Conservation (phyloP, 2,113 vertebrate species). For the Triplophysa dalaica region DNA sequence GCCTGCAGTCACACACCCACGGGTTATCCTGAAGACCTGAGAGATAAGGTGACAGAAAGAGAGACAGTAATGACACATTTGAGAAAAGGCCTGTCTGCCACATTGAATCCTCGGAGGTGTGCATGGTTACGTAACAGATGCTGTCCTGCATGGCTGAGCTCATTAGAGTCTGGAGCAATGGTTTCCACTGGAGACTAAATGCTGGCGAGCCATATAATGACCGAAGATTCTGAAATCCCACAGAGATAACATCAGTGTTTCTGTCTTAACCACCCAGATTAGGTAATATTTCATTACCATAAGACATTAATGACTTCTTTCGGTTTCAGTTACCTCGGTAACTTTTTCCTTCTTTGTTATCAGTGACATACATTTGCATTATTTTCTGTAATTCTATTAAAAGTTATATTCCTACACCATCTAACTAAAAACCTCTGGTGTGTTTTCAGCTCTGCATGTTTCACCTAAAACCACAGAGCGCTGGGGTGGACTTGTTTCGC, state of each 20-base stretch:
- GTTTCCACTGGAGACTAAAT: constrained; percentile 5
- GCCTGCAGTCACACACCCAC: constrained; percentile 91
- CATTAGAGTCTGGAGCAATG: background rate
- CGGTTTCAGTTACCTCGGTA: background rate
- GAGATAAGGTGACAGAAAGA: background rate
- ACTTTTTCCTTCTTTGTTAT: background rate
- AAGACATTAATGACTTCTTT: constrained; percentile 14
- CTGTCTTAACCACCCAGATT: background rate
- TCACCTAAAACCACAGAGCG: constrained; percentile 78
- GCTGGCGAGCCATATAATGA: background rate
- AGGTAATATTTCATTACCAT: constrained; percentile 21
- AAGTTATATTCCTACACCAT: background rate
- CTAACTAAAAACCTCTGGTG: background rate
- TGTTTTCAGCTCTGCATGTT: constrained; percentile 26
- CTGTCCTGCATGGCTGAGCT: constrained; percentile 11
- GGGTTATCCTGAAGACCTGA: constrained; percentile 93
- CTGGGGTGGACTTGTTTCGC: constrained; percentile 43
- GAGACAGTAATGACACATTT: background rate
- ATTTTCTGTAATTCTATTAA: background rate
- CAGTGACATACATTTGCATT: background rate
- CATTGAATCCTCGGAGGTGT: background rate
- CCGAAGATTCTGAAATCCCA: constrained; percentile 9
- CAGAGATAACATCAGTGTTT: background rate
- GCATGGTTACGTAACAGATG: background rate
- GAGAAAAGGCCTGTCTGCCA: background rate